Evolutionary conservation across 1,140 invertebrate species (phyloP), one percentile per base, ranked within the genome.

Genomic region (Drosophila jambulina): DNA sequence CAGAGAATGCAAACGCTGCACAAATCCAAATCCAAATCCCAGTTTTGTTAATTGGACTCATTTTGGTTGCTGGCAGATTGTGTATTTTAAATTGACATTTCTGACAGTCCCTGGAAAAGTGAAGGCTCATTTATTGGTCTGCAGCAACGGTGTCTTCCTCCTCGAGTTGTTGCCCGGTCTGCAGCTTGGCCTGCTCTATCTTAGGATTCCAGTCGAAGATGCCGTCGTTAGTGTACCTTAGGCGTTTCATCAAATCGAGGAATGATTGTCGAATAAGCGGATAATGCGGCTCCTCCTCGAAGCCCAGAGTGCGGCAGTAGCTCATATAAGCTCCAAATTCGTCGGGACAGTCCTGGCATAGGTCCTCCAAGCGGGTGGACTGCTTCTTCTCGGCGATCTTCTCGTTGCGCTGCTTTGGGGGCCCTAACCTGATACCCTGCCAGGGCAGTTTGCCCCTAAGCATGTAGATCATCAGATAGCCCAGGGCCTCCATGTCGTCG

Each of bases 181-280:
- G 19, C 4, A 15, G 2, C 6, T 10, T 19, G 25, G 2, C 13
- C 9, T 27, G 15, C 5, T 21, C 9, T 6, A 15, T 7, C 92
- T 99, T 98, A 81, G 99, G 94, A 95, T 98, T 97, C 99, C 99
- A 99, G 93, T 99, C 99, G 94, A 99, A 99, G 71, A 97, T 97
- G 94, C 98, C 99, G 94, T 99, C 99, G 93, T 99, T 98, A 93
- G 98, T 97, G 93, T 99, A 98, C 93, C 99, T 99, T 74, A 99
- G 95, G 62, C 98, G 99, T 85, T 98, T 96, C 95, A 99, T 99
- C 83, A 99, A 95, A 93, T 99, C 99, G 78, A 97, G 96, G 95
- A 91, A 91, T 70, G 97, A 94, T 93, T 98, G 97, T 82, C 98
- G 95, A 38, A 99, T 95, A 93, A 98, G 98, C 97, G 98, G 97